Evolutionary conservation across 2,797 vertebrate genomes (phyloP), one percentile per base, ranked within the genome.

Genomic region (Coregonus suidteri): DNA sequence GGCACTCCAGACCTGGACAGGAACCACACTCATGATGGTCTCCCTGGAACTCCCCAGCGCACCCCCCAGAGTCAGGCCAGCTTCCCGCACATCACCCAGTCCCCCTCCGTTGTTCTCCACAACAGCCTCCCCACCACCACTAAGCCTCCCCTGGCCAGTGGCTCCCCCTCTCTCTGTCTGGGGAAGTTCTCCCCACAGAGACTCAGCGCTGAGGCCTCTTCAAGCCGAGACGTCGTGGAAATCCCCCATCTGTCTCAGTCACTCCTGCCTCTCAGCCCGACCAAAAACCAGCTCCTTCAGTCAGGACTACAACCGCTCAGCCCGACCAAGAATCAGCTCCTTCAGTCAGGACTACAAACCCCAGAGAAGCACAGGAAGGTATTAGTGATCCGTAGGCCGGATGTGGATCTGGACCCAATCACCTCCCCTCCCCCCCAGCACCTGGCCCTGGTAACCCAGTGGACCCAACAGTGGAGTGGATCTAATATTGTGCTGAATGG

Each of bases 191-290:
- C 81, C 18, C 74, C 79, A n/a, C 79, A 79, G 52, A 62, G 62
- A 9, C 72, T 59, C 7, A n/a, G 54, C n/a, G 15, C 76, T 20
- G 11, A 69, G n/a, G 51, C 47, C 2, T 59, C 67, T 52, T 9
- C 20, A 11, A 70, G 54, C 37, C 71, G 71, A 70, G 62, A 54
- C 71, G 1, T 41, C 59, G 6, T 68, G 3, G 53, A 1, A 74
- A 0, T 77, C 79, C 47, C 80, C 52, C 52, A 16, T 75, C 51
- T 81, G 74, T 73, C 79, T 35, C 76, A 71, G 71, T 81, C 80
- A 7, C 80, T 79, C 64, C 34, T 84, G 56, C 75, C 77, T 20
- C 81, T 85, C 6, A 86, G 84, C 64, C 83, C 83, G 4, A 72
- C 64, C 74, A 73, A 69, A 54, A 77, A 76, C n/a, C 56, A 13